Evolutionary conservation across 2,888 invertebrate species (phyloP).

Genomic region (Ditula angustiorana): DNA sequence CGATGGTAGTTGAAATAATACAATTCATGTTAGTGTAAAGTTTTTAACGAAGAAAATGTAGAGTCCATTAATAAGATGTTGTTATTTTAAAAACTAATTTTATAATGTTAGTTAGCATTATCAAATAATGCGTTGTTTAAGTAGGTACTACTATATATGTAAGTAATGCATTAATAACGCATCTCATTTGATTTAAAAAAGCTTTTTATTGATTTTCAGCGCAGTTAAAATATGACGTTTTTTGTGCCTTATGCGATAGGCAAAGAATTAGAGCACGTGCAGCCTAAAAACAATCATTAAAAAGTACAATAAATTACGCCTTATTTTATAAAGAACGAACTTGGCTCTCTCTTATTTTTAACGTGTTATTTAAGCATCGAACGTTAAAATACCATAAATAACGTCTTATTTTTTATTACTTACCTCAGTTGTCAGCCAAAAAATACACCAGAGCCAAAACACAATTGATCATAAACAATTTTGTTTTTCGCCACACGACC

Average conservation of each 20-base stretch:
- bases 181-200: neutral
- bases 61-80: no score
- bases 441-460: slow-evolving; percentile 18
- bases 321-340: neutral
- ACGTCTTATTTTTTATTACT: neutral
- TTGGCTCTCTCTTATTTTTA: neutral
- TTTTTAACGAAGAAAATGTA: no score
- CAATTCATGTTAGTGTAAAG: no score
- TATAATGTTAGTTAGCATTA: no score
- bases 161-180: no score
- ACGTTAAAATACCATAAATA: neutral
- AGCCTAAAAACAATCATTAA: neutral
- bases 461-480: slow-evolving; percentile 26
- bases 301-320: neutral
- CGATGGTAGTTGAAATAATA: no score
- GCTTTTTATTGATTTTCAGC: no score
- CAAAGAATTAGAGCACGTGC: neutral
- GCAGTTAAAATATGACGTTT: no score
- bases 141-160: no score
- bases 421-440: slow-evolving; percentile 23
- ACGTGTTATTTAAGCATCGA: neutral
- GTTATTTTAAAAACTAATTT: no score
- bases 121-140: no score
- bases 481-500: slow-evolving; percentile 44
- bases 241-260: neutral